These are phyloP conservation scores for Hypanus sabinus DNA, from an alignment of 2,113 vertebrate genomes.

Conservation along the genomic window DNA sequence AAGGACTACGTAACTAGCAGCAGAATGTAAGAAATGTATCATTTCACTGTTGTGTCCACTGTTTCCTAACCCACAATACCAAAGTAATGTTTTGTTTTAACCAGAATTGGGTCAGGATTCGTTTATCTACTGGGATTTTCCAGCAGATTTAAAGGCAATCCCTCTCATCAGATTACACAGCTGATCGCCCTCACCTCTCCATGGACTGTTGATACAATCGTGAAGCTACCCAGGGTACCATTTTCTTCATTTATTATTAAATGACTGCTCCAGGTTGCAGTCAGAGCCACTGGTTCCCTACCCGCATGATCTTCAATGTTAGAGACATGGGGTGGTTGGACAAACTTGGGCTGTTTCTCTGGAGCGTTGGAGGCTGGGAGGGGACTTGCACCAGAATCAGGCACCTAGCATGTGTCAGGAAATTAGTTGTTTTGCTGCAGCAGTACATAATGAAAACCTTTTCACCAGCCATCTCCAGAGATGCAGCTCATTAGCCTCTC, in stretches of 20 bases:
- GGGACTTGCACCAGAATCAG: too few species aligned
- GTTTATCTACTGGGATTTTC: slow-evolving; percentile 47
- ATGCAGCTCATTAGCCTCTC: too few species aligned
- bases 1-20: slow-evolving; percentile 42
- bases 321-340: too few species aligned
- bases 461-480: too few species aligned
- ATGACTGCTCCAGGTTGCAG: too few species aligned
- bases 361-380: too few species aligned
- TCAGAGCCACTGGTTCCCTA: not conserved
- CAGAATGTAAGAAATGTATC: slow-evolving; percentile 37
- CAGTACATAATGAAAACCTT: too few species aligned
- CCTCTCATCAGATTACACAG: slow-evolving; percentile 49
- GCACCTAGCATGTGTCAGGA: too few species aligned
- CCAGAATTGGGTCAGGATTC: slow-evolving; percentile 39
- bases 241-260: not conserved
- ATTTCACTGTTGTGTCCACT: too few species aligned
- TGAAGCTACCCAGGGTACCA: slow-evolving; percentile 60
- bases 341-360: too few species aligned
- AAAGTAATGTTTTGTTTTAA: not conserved
- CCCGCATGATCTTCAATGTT: not conserved
- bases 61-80: too few species aligned
- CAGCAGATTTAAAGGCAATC: slow-evolving; percentile 48
- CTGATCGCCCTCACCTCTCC: slow-evolving; percentile 56
- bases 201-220: slow-evolving; percentile 53
- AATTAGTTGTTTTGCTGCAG: too few species aligned